Percentiles rank a stretch among this genome's conserved stretches.
phyloP scores from a whole-genome alignment of 2,113 vertebrate species.

The Hemicordylus capensis region DNA sequence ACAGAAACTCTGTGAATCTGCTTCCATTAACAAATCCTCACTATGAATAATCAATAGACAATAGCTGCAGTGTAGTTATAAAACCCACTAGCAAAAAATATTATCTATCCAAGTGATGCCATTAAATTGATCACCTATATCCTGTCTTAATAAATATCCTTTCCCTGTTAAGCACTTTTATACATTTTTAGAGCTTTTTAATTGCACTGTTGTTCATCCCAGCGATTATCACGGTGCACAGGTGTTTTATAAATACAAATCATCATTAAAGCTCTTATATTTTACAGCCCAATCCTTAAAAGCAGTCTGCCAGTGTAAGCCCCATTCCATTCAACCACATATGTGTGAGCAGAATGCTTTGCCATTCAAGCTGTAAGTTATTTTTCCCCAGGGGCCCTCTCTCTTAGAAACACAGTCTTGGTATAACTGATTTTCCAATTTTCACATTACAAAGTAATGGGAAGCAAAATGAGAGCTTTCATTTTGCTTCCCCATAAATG shows the following conservation, averaged over 20 bases:
- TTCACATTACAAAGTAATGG: slow-evolving; percentile 39
- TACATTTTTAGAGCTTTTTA: slow-evolving; percentile 17
- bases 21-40: neutral
- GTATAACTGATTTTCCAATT: slow-evolving; percentile 8
- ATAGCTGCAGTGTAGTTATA: neutral
- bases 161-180: slow-evolving; percentile 6
- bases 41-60: neutral
- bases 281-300: slow-evolving; percentile 37
- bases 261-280: slow-evolving; percentile 22
- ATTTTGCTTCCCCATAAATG: slow-evolving; percentile 32
- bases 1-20: neutral
- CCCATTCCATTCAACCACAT: slow-evolving; percentile 20
- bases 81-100: neutral
- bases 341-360: slow-evolving; percentile 32
- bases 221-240: slow-evolving; percentile 13
- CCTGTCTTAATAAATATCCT: slow-evolving; percentile 17
- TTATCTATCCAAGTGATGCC: slow-evolving; percentile 5
- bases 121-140: slow-evolving; percentile 13
- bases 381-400: slow-evolving; percentile 23
- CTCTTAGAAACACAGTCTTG: neutral
- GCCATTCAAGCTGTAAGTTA: slow-evolving; percentile 30
- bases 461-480: slow-evolving; percentile 14
- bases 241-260: slow-evolving; percentile 33
- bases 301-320: slow-evolving; percentile 21
- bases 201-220: slow-evolving; percentile 12